Conservation (phyloP, 2,113 vertebrate genomes). For the Suncus etruscus region DNA sequence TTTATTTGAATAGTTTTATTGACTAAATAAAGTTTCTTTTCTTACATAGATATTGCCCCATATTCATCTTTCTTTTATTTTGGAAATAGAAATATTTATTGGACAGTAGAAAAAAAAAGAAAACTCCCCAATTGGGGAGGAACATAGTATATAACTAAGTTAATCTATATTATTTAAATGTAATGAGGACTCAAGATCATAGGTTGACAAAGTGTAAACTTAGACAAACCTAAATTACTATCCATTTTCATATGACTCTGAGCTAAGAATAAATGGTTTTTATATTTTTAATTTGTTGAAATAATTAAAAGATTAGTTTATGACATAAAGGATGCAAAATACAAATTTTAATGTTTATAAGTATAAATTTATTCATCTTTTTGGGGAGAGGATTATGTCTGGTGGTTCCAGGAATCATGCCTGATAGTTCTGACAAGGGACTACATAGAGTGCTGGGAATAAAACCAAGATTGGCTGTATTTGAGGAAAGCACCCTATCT, state of each 20-base stretch:
- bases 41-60: background rate
- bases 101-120: no score
- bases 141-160: no score
- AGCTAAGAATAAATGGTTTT: slow-evolving; percentile 18
- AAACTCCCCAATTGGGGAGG: no score
- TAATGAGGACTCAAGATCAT: background rate
- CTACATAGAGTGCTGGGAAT: no score
- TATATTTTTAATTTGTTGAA: slow-evolving; percentile 25
- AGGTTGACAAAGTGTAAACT: background rate
- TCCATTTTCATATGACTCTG: background rate
- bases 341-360: slow-evolving; percentile 5
- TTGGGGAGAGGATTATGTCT: no score
- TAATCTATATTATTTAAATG: background rate
- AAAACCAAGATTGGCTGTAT: no score
- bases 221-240: background rate
- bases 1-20: slow-evolving; percentile 28
- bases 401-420: no score
- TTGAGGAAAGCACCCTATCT: no score
- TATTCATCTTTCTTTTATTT: background rate
- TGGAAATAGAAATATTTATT: no score
- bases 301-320: slow-evolving; percentile 5
- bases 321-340: slow-evolving; percentile 10
- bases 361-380: background rate
- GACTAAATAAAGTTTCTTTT: background rate
- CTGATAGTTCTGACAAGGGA: no score